Conservation (phyloP, 2,113 vertebrate genomes). For the Coregonus clupeaformis region DNA sequence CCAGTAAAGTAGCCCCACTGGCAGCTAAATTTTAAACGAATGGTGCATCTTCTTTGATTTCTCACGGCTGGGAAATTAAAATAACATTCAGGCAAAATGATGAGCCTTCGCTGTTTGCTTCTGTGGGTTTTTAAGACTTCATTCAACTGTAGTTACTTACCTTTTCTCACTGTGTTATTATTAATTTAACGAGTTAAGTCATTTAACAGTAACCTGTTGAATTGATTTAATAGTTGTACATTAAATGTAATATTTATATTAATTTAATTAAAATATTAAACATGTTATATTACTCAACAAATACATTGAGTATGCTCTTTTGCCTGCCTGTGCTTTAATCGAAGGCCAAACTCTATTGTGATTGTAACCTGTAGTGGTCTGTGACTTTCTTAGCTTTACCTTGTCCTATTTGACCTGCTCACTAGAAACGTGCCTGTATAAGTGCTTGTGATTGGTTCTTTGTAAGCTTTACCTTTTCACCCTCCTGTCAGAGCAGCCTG, state of each 20-base stretch:
- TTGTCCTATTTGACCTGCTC: too few species aligned
- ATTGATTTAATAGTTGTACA: neutral
- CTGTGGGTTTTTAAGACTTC: neutral
- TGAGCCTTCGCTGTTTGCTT: conserved; percentile 1
- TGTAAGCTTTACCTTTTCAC: conserved; percentile 77
- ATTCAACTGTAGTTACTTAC: conserved; percentile 13
- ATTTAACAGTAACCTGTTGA: too few species aligned
- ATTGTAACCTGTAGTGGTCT: conserved; percentile 46
- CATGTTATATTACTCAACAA: neutral
- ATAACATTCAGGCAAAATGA: conserved; percentile 20
- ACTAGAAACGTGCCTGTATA: conserved; percentile 40
- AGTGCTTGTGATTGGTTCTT: conserved; percentile 40
- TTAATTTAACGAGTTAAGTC: neutral
- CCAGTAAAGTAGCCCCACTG: neutral
- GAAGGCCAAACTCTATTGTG: conserved; percentile 40
- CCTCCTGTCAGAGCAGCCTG: conserved; percentile 69
- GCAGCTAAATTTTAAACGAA: conserved; percentile 21
- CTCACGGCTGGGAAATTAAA: conserved; percentile 46
- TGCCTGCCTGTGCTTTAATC: conserved; percentile 49
- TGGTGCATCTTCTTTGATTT: conserved; percentile 42
- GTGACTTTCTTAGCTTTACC: conserved; percentile 38
- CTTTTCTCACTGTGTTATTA: neutral
- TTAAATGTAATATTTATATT: neutral
- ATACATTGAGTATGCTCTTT: conserved; percentile 7
- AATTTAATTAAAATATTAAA: neutral